These are phyloP conservation scores for Chrysogorgia sp. DNA, from an alignment of 92 coral and sea anemone species.

Conservation along the genomic window DNA sequence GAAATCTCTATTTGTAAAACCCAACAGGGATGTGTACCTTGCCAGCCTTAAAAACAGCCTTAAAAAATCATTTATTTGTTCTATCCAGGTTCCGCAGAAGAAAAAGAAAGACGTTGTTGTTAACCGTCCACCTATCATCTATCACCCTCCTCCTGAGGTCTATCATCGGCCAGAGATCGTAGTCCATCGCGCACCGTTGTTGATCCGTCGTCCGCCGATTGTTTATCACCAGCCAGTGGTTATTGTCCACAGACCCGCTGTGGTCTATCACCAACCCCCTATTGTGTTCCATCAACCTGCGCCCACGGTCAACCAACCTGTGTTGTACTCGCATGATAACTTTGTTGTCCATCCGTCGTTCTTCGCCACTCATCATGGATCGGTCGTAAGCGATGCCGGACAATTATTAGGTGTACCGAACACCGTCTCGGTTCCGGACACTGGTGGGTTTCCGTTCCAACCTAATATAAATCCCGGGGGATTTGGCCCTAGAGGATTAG, in stretches of 20 bases:
- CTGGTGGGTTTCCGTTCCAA: constrained; percentile 34
- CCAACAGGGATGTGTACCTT: too few species aligned
- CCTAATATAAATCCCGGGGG: constrained; percentile 11
- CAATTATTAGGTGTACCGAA: constrained; percentile 93
- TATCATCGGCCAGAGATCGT: constrained; percentile 98
- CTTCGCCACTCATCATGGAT: constrained; percentile 96
- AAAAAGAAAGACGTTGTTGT: constrained; percentile 81
- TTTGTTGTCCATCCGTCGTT: constrained; percentile 93
- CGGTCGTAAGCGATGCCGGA: constrained; percentile 95
- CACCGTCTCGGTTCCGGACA: constrained; percentile 71
- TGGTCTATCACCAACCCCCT: constrained; percentile 95
- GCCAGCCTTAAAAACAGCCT: neutral
- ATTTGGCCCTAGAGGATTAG: neutral
- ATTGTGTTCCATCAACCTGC: constrained; percentile 98
- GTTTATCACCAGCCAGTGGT: constrained; percentile 98
- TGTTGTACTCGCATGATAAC: constrained; percentile 94
- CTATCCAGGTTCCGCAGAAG: constrained; percentile 56
- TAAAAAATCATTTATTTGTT: neutral
- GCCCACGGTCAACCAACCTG: constrained; percentile 90
- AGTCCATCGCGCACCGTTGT: constrained; percentile 96
- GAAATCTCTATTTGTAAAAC: too few species aligned
- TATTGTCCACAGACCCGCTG: constrained; percentile 96
- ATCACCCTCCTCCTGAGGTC: constrained; percentile 99
- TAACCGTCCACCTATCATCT: constrained; percentile 98
- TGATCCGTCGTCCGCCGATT: constrained; percentile 93